Evolutionary conservation across 1,140 invertebrate genomes (phyloP), one percentile per base, ranked within the genome.

Genomic region (Oedothorax gibbosus): DNA sequence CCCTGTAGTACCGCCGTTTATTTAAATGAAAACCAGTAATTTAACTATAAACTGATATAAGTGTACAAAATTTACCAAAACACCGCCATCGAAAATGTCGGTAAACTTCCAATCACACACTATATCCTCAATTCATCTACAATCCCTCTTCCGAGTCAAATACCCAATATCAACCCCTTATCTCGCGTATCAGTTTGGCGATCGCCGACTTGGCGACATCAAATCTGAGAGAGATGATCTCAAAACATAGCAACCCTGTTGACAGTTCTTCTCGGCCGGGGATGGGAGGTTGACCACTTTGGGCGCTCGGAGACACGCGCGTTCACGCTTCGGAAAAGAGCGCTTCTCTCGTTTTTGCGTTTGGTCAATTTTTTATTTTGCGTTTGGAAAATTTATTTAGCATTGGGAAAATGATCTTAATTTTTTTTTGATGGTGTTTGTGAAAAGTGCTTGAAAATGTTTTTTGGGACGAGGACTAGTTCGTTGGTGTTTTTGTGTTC

Each of bases 211-310:
- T 71, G 69, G 69, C 69, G 69, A 53, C 49, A 7, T 15, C 69
- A 11, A n/a, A 15, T 18, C 50, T 20, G 49, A 54, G 54, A 51
- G 54, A 53, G 69, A 51, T 35, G 50, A 71, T 20, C n/a, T 51
- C 35, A 35, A 35, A 54, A 10, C 54, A 51, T 21, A 51, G 69
- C 69, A 71, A 71, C 69, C 69, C 69, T 71, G 69, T 51, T 71
- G 69, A 71, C 69, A 71, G 69, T 53, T 71, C 69, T 49, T 71
- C 69, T 51, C 54, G 69, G n/a, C 50, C 51, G 69, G 54, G 51
- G 69, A 71, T 71, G 69, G 49, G 69, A 71, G 54, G 69, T 71
- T 15, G 69, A 71, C 69, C 69, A 71, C 69, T 71, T 71, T 71
- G 50, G 51, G n/a, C n/a, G 69, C 50, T 54, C 20, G n/a, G 49